These are phyloP conservation scores for Seriola rivoliana DNA, from an alignment of 2,113 vertebrate species.

Conservation along the genomic window DNA sequence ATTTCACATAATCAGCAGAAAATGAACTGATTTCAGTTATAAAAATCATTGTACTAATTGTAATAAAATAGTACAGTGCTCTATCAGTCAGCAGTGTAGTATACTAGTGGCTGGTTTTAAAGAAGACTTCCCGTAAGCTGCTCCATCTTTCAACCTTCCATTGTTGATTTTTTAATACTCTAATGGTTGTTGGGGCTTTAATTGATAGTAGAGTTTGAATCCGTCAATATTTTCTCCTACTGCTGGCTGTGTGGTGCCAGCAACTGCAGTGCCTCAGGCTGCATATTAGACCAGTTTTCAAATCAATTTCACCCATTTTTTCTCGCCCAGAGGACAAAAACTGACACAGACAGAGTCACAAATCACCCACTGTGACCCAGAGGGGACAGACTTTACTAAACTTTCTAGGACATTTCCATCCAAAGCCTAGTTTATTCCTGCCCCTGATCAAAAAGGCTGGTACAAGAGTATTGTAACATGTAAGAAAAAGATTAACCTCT, in stretches of 20 bases:
- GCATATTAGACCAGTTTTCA: background rate
- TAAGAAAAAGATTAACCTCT: background rate
- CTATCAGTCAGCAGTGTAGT: background rate
- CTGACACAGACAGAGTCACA: background rate
- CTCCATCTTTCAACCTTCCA: conserved; percentile 8
- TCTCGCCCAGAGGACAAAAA: background rate
- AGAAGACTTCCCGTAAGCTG: conserved; percentile 4
- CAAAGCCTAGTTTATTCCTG: conserved; percentile 1
- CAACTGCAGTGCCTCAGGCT: background rate
- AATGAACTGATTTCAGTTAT: background rate
- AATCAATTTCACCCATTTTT: background rate
- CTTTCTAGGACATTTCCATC: background rate
- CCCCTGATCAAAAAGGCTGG: background rate
- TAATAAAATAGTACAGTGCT: background rate
- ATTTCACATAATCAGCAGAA: background rate
- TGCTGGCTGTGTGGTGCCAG: conserved; percentile 12
- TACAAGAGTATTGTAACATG: background rate
- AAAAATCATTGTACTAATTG: background rate
- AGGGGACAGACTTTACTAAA: background rate
- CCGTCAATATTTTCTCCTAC: conserved; percentile 7
- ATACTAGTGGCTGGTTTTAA: background rate
- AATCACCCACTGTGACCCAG: background rate
- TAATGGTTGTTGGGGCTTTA: conserved; percentile 12
- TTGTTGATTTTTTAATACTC: conserved; percentile 18
- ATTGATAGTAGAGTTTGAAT: conserved; percentile 15